Evolutionary conservation across 2,888 invertebrate genomes (phyloP), one percentile per base, ranked within the genome.

Genomic region (Limnephilus lunatus): DNA sequence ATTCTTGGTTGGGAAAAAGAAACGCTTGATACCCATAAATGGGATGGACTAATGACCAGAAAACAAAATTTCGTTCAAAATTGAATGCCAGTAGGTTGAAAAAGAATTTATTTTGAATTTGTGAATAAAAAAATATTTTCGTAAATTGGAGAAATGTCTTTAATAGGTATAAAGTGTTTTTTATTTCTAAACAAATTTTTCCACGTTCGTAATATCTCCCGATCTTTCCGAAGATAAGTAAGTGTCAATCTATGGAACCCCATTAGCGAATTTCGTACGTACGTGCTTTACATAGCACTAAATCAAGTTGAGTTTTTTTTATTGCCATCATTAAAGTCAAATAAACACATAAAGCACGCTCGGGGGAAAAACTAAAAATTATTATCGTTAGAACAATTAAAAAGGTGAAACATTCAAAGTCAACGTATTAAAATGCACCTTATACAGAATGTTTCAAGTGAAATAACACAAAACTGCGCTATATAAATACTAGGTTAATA

Each of bases 241-340:
- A n/a, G 68, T 68, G 25, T 68, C 68, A 68, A 68, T 68, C 68
- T 68, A 39, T n/a, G 32, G 53, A 32, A 19, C 53, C 87, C 87
- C 87, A 87, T 87, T 87, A 87, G 87, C 32, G 87, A 53, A 87
- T 19, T 53, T 32, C 53, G 87, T 44, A n/a, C 12, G 53, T 48
- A 14, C 87, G n/a, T 48, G 87, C 32, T 89, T 89, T 89, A 89
- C 25, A 89, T n/a, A 81, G 35, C 89, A 81, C 39, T 89, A 89
- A 89, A 80, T 89, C 80, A 89, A 39, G 30, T 81, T 0, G 35
- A n/a, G 81, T 89, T 89, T 86, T 44, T 32, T 85, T 81, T 81
- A 89, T 89, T 30, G 25, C 89, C 81, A 30, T 89, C 89, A 89
- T 89, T 89, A 89, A 81, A 81, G 89, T 81, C 4, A 88, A 88